Evolutionary conservation across 2,888 invertebrate genomes (phyloP), one percentile per base, ranked within the genome.

Genomic region (Spilosoma lubricipeda): DNA sequence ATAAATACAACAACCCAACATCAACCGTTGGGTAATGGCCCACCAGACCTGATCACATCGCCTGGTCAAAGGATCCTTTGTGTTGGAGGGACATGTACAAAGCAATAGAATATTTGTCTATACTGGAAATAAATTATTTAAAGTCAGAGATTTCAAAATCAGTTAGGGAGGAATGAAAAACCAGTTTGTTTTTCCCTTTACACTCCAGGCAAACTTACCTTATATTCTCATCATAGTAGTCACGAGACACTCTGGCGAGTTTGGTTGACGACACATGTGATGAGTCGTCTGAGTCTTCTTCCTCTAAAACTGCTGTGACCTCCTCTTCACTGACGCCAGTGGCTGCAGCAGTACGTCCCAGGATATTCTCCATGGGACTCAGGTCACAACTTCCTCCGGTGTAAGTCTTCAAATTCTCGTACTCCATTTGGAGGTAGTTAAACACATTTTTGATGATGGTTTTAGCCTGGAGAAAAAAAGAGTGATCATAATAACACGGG

Each of bases 291-390:
- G 23, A n/a, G 0, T 56, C 39, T 27, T 9, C 33, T 15, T 18
- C 56, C 48, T 48, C 23, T 30, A 70, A 42, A 11, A 73, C 45
- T 0, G 8, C 13, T 1, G 9, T 15, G 11, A 73, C 66, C 11
- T 52, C 45, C 8, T 45, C 30, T 11, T 70, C 66, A n/a, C 56
- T 66, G 23, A 66, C 65, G 0, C 73, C 70, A 3, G 73, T 70
- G 27, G 73, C 73, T 27, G 52, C 30, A 30, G 73, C 65, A 13
- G 73, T 73, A 18, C 73, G 27, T 13, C 30, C 42, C 1, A 73
- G 33, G 15, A 66, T 56, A 39, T 70, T 27, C 0, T 65, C 69
- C n/a, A 73, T 23, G 0, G 70, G 66, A 2, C 56, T 70, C 0
- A 73, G n/a, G 66, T 73, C 70, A 27, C 52, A 30, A 23, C 39